Base-by-base conservation (phyloP, 2,797 vertebrate genomes). In the Takifugu rubripes region DNA sequence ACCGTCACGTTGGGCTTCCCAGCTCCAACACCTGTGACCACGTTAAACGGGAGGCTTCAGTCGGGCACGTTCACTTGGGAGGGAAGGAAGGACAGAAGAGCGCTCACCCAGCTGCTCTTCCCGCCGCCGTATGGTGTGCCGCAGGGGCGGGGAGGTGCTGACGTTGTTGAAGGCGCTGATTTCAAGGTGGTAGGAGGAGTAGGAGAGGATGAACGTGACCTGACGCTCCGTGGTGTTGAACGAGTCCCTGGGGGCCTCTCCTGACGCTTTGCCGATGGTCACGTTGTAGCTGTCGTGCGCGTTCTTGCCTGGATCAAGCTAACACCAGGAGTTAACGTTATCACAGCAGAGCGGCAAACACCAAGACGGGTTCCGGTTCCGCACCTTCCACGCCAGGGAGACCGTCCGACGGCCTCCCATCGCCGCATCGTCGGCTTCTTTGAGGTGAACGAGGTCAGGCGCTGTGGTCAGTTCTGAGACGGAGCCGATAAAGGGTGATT, bases 321-420 rank as follows among this genome's bases (percentile, higher is more conserved):
- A 57, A 59, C 52, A 68, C 21, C 48, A 49, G 3, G 15, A 24
- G 17, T 4, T 12, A 11, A 12, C 14, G 10, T 40, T 14, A 14
- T 11, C 36, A 14, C 11, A 4, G 12, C 1, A 14, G 10, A 40
- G 12, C 36, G 5, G 0, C 36, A 40, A 1, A 0, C 31, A 33
- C 2, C 7, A 10, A 10, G 31, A 33, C 31, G 2, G 36, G 36
- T 14, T 33, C 31, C 3, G 4, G 47, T 26, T 25, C 11, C n/a
- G 4, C n/a, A 21, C 94, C 93, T 88, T 81, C 93, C 93, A 96
- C 33, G 70, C 75, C 45, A 94, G 43, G 31, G 69, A 67, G 36
- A 94, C 12, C 6, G 59, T 72, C 70, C 87, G 88, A 33, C 59
- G 54, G 52, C 91, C 93, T 56, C 70, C 65, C 66, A 40, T 59